phyloP scores from a whole-genome alignment of 2,113 vertebrate genomes.

The Thalassarche chlororhynchos region DNA sequence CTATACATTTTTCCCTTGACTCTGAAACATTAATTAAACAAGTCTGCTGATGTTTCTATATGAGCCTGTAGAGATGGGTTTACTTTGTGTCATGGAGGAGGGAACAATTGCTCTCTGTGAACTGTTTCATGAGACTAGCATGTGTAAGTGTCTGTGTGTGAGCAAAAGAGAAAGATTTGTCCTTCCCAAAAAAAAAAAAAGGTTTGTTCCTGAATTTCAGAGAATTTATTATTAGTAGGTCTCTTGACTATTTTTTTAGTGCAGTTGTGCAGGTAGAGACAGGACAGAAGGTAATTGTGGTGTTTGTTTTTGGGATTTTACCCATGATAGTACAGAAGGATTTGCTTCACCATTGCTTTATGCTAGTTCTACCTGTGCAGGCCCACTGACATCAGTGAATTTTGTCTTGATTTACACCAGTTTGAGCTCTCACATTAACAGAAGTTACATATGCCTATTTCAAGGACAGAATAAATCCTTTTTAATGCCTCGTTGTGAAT shows the following conservation, averaged over 20 bases:
- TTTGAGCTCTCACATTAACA: not conserved
- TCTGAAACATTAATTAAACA: slow-evolving; percentile 15
- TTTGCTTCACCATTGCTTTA: not conserved
- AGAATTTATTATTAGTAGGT: not conserved
- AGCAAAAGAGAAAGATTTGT: not conserved
- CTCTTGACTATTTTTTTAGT: not conserved
- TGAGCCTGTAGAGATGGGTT: not conserved
- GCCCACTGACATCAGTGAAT: not conserved
- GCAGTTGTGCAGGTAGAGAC: not conserved
- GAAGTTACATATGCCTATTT: not conserved
- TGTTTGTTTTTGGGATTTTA: not conserved
- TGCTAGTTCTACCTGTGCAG: not conserved
- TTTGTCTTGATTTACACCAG: slow-evolving; percentile 35
- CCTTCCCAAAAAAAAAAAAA: not conserved
- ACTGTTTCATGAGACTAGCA: not conserved
- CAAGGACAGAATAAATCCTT: slow-evolving; percentile 21
- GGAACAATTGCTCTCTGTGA: not conserved
- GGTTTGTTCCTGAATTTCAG: not conserved
- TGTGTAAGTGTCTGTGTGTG: not conserved
- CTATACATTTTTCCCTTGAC: not conserved
- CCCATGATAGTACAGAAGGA: not conserved
- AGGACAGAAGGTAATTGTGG: not conserved
- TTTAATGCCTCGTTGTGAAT: slow-evolving; percentile 7
- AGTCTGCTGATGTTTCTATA: not conserved
- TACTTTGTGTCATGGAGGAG: not conserved